These are phyloP conservation scores for Sarcophilus harrisii DNA, from an alignment of 2,797 vertebrate species.

Conservation along the genomic window DNA sequence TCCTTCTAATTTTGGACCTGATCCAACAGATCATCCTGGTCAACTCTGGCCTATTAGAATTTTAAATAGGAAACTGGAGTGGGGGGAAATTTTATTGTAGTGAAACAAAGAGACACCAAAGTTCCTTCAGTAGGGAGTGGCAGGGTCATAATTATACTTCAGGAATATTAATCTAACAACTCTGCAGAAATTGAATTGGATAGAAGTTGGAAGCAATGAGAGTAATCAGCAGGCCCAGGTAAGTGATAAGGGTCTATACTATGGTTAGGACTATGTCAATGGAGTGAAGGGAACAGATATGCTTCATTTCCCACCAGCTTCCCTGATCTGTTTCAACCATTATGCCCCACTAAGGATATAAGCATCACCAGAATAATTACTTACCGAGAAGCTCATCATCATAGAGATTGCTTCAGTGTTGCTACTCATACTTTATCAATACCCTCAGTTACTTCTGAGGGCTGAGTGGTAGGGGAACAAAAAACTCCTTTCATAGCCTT, in stretches of 20 bases:
- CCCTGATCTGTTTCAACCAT: background rate
- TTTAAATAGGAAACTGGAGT: background rate
- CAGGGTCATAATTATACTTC: background rate
- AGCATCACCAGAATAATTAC: background rate
- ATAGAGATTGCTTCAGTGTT: background rate
- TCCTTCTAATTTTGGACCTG: background rate
- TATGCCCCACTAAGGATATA: background rate
- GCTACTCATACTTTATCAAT: background rate
- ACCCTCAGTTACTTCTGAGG: background rate
- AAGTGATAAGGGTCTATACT: background rate
- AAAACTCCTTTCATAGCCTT: background rate
- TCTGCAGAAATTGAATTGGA: background rate
- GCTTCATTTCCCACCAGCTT: background rate
- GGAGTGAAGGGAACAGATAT: background rate
- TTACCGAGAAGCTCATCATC: background rate
- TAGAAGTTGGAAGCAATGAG: background rate
- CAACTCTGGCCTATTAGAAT: background rate
- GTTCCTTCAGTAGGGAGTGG: background rate
- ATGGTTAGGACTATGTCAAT: background rate
- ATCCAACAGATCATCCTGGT: background rate
- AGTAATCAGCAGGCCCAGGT: background rate
- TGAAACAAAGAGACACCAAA: background rate
- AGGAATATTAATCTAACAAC: background rate
- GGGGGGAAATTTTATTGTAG: background rate
- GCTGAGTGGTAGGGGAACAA: background rate